These are phyloP conservation scores for Protodeltote pygarga DNA, from an alignment of 2,888 invertebrate genomes.

Conservation along the genomic window DNA sequence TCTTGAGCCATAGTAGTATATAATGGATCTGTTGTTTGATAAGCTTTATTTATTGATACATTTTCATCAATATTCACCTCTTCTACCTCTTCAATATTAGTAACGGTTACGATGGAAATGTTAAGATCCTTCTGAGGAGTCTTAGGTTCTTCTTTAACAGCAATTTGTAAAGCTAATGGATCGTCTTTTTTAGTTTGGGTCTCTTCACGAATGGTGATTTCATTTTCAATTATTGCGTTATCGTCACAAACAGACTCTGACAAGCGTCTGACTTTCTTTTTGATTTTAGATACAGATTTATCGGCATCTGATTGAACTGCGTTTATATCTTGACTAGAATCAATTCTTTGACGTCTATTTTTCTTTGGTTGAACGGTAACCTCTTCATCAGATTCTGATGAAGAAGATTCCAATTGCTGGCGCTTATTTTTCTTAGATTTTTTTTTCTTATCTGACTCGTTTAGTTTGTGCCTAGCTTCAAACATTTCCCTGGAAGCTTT, in stretches of 20 bases:
- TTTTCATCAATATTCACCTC: slow-evolving; percentile 62
- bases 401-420: slow-evolving; percentile 60
- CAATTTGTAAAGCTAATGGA: slow-evolving; percentile 59
- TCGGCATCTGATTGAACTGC: slow-evolving; percentile 39
- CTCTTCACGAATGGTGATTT: slow-evolving; percentile 66
- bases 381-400: slow-evolving; percentile 65
- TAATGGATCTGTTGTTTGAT: slow-evolving; percentile 69
- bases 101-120: slow-evolving; percentile 57
- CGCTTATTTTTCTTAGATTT: slow-evolving; percentile 59
- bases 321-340: slow-evolving; percentile 66
- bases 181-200: slow-evolving; percentile 55
- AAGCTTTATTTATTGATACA: slow-evolving; percentile 56
- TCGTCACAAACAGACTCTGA: slow-evolving; percentile 60
- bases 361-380: slow-evolving; percentile 52
- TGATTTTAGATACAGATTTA: slow-evolving; percentile 45
- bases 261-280: slow-evolving; percentile 55
- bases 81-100: slow-evolving; percentile 65
- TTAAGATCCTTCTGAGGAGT: slow-evolving; percentile 66
- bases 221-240: slow-evolving; percentile 65
- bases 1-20: slow-evolving; percentile 49
- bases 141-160: slow-evolving; percentile 69
- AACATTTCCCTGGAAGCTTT: slow-evolving; percentile 81
- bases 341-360: slow-evolving; percentile 66
- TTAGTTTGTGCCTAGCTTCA: slow-evolving; percentile 71
- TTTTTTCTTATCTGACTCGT: slow-evolving; percentile 53